Conservation (phyloP, 2,888 invertebrate species). For the Nebria brevicollis region DNA sequence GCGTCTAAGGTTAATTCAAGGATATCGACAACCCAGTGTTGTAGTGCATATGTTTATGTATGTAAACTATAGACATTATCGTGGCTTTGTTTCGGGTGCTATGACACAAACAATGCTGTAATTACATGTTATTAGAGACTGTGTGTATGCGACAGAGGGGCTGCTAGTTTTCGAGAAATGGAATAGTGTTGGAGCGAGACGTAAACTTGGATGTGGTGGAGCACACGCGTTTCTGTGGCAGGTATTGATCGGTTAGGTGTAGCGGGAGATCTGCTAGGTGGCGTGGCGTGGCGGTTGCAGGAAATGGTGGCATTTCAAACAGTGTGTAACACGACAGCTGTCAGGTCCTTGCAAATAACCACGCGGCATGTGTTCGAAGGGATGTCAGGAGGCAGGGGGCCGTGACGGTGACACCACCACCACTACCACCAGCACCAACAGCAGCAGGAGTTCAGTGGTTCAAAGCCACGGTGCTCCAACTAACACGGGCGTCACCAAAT, state of each 20-base stretch:
- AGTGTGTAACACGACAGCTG: constrained; percentile 63
- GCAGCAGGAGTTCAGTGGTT: constrained; percentile 2
- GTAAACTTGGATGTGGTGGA: constrained; percentile 44
- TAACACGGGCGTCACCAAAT: constrained; percentile 62
- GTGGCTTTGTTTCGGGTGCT: constrained; percentile 18
- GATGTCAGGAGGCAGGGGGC: constrained; percentile 22
- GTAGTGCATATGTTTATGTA: not conserved
- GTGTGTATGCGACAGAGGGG: not conserved
- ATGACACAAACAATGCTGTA: constrained; percentile 42
- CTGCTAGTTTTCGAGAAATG: constrained; percentile 22
- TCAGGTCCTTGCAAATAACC: constrained; percentile 63
- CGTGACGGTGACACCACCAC: not conserved
- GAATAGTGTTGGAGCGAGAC: constrained; percentile 16
- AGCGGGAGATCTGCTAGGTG: constrained; percentile 52
- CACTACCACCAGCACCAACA: not conserved
- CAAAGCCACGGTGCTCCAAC: constrained; percentile 52
- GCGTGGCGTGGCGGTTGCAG: constrained; percentile 49
- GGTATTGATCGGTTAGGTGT: constrained; percentile 51
- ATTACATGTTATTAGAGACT: constrained; percentile 40
- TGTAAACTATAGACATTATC: not conserved
- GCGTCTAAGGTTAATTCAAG: not conserved
- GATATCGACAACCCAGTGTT: not conserved
- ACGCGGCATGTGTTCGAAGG: constrained; percentile 62
- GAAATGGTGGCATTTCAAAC: constrained; percentile 60
- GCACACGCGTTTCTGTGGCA: constrained; percentile 46